Evolutionary conservation across 2,113 vertebrate species (phyloP).

Genomic region (Gobio gobio): DNA sequence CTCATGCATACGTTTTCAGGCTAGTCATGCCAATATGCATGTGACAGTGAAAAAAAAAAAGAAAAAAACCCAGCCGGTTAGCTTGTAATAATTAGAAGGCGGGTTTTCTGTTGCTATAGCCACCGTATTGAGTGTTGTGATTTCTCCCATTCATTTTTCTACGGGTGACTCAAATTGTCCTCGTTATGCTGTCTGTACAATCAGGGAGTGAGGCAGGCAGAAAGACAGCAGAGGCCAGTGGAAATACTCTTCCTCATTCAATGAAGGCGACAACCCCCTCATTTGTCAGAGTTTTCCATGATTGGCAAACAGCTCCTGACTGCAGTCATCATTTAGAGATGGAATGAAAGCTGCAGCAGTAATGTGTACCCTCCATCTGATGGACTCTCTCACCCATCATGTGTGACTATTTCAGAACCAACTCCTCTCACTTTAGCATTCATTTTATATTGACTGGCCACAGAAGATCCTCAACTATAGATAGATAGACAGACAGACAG

Average conservation of each 20-base stretch:
- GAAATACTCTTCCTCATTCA: slow-evolving; percentile 20
- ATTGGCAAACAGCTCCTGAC: slow-evolving; percentile 47
- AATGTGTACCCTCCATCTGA: slow-evolving; percentile 14
- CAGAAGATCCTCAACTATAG: not conserved
- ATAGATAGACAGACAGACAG: not conserved
- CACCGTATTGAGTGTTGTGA: not conserved
- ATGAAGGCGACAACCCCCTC: slow-evolving; percentile 5
- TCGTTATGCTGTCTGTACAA: slow-evolving; percentile 23
- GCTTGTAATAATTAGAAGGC: not conserved
- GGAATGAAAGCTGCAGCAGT: slow-evolving; percentile 12
- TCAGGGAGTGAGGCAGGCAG: slow-evolving; percentile 6
- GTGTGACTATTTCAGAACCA: slow-evolving; percentile 4
- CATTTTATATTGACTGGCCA: slow-evolving; percentile 21
- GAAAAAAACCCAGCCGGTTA: not conserved
- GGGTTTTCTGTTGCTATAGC: not conserved
- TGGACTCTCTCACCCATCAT: slow-evolving; percentile 28
- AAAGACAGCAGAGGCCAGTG: not conserved
- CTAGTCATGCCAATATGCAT: not conserved
- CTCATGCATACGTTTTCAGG: not conserved
- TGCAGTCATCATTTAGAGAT: slow-evolving; percentile 17
- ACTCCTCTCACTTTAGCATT: not conserved
- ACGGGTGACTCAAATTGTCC: not conserved
- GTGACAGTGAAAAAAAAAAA: not conserved
- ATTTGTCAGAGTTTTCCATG: slow-evolving; percentile 33
- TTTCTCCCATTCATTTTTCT: slow-evolving; percentile 14